Evolutionary conservation across 2,797 vertebrate genomes (phyloP).

Genomic region (Pogonophryne albipinna): DNA sequence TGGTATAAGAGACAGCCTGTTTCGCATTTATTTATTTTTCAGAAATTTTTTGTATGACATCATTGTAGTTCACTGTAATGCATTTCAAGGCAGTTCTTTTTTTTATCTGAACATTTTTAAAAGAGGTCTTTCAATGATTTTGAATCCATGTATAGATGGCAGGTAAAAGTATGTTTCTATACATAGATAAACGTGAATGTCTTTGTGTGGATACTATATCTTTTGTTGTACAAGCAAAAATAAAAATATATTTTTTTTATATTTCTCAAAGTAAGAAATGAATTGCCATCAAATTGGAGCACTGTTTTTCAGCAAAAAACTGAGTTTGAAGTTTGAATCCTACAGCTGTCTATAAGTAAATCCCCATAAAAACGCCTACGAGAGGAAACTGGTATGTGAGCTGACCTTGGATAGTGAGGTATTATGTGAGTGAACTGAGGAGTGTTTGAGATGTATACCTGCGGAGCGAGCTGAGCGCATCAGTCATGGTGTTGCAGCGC

Average conservation of each 20-base stretch:
- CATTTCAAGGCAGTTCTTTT: too few species aligned
- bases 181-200: too few species aligned
- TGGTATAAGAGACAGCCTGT: too few species aligned
- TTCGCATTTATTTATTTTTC: too few species aligned
- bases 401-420: not conserved
- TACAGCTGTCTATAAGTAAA: not conserved
- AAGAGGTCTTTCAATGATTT: not conserved
- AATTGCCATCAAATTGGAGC: not conserved
- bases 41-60: too few species aligned
- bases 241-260: too few species aligned
- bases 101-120: too few species aligned
- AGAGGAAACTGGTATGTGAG: not conserved
- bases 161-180: too few species aligned
- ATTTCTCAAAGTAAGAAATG: not conserved
- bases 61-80: too few species aligned
- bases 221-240: not conserved
- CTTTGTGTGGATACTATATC: not conserved
- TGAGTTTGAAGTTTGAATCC: not conserved
- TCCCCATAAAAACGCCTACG: not conserved
- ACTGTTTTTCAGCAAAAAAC: not conserved
- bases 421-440: not conserved
- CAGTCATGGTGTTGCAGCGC: conserved; percentile 92
- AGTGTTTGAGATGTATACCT: conserved; percentile 54
- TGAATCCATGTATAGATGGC: too few species aligned
- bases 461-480: conserved; percentile 79